These are phyloP conservation scores for Cephonodes hylas DNA, from an alignment of 2,888 invertebrate genomes.

Conservation along the genomic window DNA sequence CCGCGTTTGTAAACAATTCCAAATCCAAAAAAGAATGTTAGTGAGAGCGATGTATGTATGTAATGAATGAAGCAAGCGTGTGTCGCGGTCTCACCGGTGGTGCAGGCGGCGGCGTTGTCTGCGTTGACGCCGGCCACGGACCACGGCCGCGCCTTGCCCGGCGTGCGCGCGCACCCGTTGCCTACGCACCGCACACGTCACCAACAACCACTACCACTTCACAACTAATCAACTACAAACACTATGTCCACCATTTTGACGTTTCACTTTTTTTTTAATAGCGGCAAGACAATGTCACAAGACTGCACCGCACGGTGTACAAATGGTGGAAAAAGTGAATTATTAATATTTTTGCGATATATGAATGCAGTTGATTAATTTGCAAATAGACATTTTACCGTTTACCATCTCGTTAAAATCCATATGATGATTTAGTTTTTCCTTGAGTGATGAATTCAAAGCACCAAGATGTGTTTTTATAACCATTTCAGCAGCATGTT, in stretches of 20 bases:
- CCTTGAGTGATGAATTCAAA: not conserved
- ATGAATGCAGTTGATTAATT: too few relatives aligned
- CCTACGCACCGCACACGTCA: constrained; percentile 50
- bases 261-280: not conserved
- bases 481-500: not conserved
- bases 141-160: constrained; percentile 77
- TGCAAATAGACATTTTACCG: not conserved
- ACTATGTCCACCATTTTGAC: too few relatives aligned
- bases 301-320: too few relatives aligned
- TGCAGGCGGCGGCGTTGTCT: constrained; percentile 66
- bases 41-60: not conserved
- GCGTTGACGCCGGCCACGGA: constrained; percentile 75
- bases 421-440: not conserved
- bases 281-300: too few relatives aligned
- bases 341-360: too few relatives aligned
- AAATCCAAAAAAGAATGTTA: too few relatives aligned
- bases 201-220: constrained; percentile 23
- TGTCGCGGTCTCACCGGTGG: constrained; percentile 64
- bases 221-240: not conserved
- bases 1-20: too few relatives aligned
- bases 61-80: constrained; percentile 7
- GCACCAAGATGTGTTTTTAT: not conserved
- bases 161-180: constrained; percentile 70
- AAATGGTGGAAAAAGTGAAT: too few relatives aligned
- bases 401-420: not conserved